phyloP scores from a whole-genome alignment of 1,140 invertebrate species.

The Drosophila trapezifrons region DNA sequence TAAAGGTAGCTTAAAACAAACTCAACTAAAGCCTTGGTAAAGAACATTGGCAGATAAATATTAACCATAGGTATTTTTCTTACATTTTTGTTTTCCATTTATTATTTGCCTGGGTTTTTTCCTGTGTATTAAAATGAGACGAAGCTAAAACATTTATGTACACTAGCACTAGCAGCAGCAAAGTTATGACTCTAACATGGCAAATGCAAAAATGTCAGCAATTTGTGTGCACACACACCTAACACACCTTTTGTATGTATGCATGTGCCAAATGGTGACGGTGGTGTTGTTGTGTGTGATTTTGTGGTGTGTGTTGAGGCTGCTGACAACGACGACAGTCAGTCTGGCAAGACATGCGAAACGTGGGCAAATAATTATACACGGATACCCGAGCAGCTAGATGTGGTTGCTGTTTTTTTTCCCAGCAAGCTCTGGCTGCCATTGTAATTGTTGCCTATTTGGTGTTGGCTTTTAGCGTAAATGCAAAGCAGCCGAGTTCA shows the following conservation, averaged over 20 bases:
- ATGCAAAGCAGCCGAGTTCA: conserved; percentile 51
- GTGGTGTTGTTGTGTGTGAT: conserved; percentile 4
- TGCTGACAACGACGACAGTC: conserved; percentile 69
- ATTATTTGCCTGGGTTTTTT: background rate
- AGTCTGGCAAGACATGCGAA: conserved; percentile 79
- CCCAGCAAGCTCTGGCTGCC: conserved; percentile 32
- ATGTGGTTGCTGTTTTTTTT: conserved; percentile 39
- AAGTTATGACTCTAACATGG: conserved; percentile 45
- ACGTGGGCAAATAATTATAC: conserved; percentile 82
- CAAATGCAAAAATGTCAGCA: conserved; percentile 56
- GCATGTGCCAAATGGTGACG: conserved; percentile 6
- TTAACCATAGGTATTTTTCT: too few relatives aligned
- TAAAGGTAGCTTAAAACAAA: too few relatives aligned
- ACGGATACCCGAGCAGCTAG: conserved; percentile 56
- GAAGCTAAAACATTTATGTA: conserved; percentile 12
- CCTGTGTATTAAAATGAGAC: background rate
- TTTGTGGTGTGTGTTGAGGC: conserved; percentile 7
- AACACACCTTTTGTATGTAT: conserved; percentile 4
- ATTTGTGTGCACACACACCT: conserved; percentile 52
- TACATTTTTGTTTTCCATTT: background rate
- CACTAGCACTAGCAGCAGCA: conserved; percentile 34
- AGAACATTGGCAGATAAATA: too few relatives aligned
- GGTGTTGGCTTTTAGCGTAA: conserved; percentile 77
- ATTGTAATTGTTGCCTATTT: conserved; percentile 79
- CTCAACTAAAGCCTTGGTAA: too few relatives aligned